A percentile compares a stretch with the other conserved stretches of the same genome.
These are phyloP conservation scores for Hyles lineata DNA, from an alignment of 2,888 invertebrate genomes.

Conservation along the genomic window DNA sequence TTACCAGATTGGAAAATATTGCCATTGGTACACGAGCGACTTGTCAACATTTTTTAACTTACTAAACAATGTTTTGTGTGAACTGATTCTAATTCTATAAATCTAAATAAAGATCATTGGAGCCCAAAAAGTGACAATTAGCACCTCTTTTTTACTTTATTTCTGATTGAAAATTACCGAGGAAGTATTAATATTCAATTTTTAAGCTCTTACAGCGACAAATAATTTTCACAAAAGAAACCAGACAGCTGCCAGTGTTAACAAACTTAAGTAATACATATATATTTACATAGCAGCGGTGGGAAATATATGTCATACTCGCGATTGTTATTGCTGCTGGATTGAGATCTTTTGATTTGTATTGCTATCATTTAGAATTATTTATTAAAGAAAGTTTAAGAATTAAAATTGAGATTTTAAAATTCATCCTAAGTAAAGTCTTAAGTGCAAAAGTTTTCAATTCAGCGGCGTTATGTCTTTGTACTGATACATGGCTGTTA, in stretches of 20 bases:
- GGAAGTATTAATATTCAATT: neutral
- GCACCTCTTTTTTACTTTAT: neutral
- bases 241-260: constrained; percentile 39
- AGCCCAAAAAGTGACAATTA: constrained; percentile 9
- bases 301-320: constrained; percentile 74
- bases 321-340: constrained; percentile 67
- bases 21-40: neutral
- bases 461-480: constrained; percentile 59
- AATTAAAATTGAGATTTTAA: neutral
- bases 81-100: too few species aligned
- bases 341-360: constrained; percentile 58
- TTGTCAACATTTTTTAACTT: too few species aligned
- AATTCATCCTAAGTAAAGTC: neutral
- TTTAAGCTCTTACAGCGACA: neutral
- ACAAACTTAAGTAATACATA: constrained; percentile 34
- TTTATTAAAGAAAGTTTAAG: neutral
- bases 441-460: constrained; percentile 45
- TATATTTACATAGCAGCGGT: constrained; percentile 75
- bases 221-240: constrained; percentile 5
- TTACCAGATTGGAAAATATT: neutral
- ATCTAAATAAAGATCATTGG: neutral
- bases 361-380: constrained; percentile 28
- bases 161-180: neutral
- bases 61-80: too few species aligned
- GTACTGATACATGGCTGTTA: constrained; percentile 47